These are phyloP conservation scores for Serinus canaria DNA, from an alignment of 2,113 vertebrate genomes.

Conservation along the genomic window DNA sequence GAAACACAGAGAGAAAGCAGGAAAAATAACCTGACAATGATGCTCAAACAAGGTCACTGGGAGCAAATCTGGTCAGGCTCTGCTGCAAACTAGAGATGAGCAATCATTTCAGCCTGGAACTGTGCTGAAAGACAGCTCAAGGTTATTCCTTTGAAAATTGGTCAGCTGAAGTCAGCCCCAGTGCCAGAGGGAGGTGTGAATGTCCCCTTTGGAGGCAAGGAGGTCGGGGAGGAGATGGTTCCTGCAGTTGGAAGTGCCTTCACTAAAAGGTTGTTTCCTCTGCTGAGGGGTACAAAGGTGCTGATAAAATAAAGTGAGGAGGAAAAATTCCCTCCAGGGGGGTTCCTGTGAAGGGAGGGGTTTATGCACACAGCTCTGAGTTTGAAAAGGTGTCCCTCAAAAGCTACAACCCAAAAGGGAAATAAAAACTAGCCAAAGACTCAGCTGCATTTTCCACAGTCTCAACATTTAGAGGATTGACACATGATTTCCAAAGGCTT, in stretches of 20 bases:
- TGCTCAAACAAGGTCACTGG: not conserved
- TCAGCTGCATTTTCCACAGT: not conserved
- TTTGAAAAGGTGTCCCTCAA: not conserved
- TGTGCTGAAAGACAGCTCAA: not conserved
- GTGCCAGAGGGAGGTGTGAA: not conserved
- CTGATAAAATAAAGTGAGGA: not conserved
- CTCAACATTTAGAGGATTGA: not conserved
- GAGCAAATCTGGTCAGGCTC: constrained; percentile 17
- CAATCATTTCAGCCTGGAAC: not conserved
- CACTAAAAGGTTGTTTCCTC: not conserved
- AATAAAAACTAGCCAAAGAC: not conserved
- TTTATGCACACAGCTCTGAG: not conserved
- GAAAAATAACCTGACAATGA: not conserved
- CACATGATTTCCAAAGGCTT: not conserved
- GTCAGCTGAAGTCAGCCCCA: not conserved
- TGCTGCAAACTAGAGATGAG: constrained; percentile 6
- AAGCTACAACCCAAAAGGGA: not conserved
- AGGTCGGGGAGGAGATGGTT: not conserved
- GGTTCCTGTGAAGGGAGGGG: not conserved
- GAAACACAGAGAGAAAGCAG: not conserved
- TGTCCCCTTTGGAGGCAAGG: not conserved
- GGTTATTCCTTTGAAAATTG: not conserved
- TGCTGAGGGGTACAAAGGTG: not conserved
- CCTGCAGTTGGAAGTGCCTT: not conserved
- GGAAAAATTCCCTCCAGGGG: not conserved